Evolutionary conservation across 1,140 invertebrate species (phyloP).

Genomic region (Diorhabda carinulata): DNA sequence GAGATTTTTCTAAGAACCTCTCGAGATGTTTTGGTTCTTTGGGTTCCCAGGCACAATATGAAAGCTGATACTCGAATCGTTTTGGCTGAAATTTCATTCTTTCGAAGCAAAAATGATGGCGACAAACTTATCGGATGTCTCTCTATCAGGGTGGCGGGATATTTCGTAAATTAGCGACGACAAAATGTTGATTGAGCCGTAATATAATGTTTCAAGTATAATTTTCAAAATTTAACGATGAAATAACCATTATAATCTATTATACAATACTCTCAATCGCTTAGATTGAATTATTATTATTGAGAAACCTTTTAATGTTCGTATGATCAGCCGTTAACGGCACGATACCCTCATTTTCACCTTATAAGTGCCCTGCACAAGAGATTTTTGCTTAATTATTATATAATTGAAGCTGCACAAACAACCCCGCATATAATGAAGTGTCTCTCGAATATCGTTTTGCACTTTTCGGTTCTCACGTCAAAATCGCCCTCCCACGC

Average conservation of each 20-base stretch:
- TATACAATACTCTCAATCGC: no score
- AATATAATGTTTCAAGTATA: background rate
- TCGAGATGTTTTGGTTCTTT: background rate
- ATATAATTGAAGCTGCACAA: slow-evolving; percentile 2
- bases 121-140: background rate
- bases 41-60: background rate
- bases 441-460: slow-evolving; percentile 2
- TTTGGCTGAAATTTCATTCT: slow-evolving; percentile 2
- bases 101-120: background rate
- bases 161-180: background rate
- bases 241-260: no score
- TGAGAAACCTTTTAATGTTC: no score
- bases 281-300: no score
- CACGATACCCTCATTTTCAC: background rate
- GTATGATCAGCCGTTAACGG: background rate
- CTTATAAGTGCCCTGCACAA: slow-evolving; percentile 1
- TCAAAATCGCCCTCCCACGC: background rate
- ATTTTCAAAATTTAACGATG: no score
- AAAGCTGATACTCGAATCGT: background rate
- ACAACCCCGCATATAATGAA: background rate
- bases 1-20: slow-evolving; percentile 2
- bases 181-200: background rate
- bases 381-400: background rate
- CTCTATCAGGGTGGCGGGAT: background rate
- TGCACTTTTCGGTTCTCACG: slow-evolving; percentile 1